Base-by-base conservation (phyloP, 1,140 invertebrate genomes). In the Rhagoletis zephyria region DNA sequence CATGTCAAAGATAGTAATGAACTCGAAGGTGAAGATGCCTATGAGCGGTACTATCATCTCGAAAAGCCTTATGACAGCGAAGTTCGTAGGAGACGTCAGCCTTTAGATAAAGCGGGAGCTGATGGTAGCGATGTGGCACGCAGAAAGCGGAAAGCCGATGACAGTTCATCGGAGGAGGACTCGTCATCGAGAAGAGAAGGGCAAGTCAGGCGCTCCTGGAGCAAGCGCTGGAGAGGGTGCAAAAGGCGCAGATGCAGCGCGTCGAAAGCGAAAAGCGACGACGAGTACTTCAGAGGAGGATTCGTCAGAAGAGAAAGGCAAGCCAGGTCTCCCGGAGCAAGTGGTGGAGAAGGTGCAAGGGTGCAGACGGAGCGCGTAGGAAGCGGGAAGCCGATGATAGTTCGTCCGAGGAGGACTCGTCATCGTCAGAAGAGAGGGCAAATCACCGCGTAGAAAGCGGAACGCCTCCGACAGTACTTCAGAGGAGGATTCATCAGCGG, bases 371-470 rank as follows among this genome's bases (percentile, higher is more conserved):
- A 30, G 87, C 19, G 48, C 67, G 85, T n/a, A 65, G 61, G 40
- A 87, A 65, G 16, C 60, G 61, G 0, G 67, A 67, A 87, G n/a
- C 59, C 3, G 63, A 42, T 7, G 63, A 87, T 19, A 67, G 64
- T 10, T 87, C 88, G 4, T 87, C 86, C 0, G 87, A 89, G 5
- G 88, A 87, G 19, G 51, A 87, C 61, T n/a, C n/a, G n/a, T n/a
- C n/a, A n/a, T 88, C 89, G 1, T 88, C 89, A 0, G 87, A 88
- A n/a, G 88, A 89, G 42, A 51, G 19, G 81, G 77, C 12, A 87
- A 87, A 56, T n/a, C n/a, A n/a, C n/a, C 19, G 9, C 59, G 45
- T 40, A 86, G 85, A 65, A 86, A 86, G 30, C 42, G 60, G 1
- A 14, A 64, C n/a, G 45, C 42, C 3, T n/a, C n/a, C 9, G 65